Conservation (phyloP, 2,797 vertebrate species). For the Betta splendens region DNA sequence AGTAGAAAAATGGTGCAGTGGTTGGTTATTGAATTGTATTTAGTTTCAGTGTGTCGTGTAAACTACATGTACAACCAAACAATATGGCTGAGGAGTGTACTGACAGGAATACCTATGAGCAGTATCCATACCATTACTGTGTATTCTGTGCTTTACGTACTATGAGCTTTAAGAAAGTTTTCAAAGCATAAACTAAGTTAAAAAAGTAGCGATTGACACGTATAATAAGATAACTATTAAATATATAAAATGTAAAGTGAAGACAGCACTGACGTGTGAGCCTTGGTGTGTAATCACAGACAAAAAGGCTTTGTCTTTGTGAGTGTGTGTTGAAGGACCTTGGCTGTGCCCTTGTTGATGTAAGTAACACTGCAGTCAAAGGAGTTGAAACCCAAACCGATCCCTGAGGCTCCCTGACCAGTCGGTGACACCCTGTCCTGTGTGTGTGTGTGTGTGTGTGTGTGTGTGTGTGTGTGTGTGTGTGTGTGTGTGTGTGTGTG, state of each 20-base stretch:
- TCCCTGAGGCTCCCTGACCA: conserved; percentile 33
- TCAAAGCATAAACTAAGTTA: no score
- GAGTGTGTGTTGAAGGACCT: conserved; percentile 37
- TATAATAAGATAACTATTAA: no score
- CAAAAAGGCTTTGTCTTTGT: conserved; percentile 28
- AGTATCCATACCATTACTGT: no score
- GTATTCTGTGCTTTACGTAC: background rate
- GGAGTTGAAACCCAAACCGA: conserved; percentile 63
- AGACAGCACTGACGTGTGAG: conserved; percentile 12
- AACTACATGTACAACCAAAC: background rate
- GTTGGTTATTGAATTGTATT: no score
- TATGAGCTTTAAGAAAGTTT: no score
- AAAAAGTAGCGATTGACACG: no score
- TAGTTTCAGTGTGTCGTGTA: no score
- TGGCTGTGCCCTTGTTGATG: conserved; percentile 73
- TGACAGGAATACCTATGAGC: no score
- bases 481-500: conserved; percentile 16
- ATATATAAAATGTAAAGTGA: conserved; percentile 8
- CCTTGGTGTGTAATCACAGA: conserved; percentile 46
- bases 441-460: conserved; percentile 22
- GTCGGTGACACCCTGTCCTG: conserved; percentile 26
- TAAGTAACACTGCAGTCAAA: conserved; percentile 71
- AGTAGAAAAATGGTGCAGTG: no score
- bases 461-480: conserved; percentile 17
- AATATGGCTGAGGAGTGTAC: background rate